These are phyloP conservation scores for Agrochola lota DNA, from an alignment of 2,888 invertebrate genomes.

Conservation along the genomic window DNA sequence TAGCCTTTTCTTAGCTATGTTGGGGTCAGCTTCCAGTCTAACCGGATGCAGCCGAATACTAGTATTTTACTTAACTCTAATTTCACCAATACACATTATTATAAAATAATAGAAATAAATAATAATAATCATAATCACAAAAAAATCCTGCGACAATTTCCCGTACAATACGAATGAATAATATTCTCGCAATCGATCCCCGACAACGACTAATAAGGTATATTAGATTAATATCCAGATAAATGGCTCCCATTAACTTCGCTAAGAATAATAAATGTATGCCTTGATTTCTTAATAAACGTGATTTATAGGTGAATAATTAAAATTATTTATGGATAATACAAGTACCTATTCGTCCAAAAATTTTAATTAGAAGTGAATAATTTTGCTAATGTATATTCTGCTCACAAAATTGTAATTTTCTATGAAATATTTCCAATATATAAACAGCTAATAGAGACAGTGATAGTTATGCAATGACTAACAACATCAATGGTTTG, in stretches of 20 bases:
- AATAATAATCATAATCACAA: constrained; percentile 14
- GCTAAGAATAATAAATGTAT: constrained; percentile 71
- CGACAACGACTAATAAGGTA: constrained; percentile 66
- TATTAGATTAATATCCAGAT: constrained; percentile 74
- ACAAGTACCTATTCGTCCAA: constrained; percentile 41
- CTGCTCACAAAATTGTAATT: constrained; percentile 23
- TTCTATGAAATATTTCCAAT: constrained; percentile 44
- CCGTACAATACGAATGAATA: constrained; percentile 32
- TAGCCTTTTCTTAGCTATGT: not conserved
- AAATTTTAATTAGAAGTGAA: constrained; percentile 46
- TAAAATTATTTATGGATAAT: constrained; percentile 66
- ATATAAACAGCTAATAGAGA: constrained; percentile 19
- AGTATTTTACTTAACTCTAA: not conserved
- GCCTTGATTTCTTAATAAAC: constrained; percentile 71
- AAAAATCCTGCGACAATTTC: constrained; percentile 1
- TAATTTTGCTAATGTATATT: constrained; percentile 33
- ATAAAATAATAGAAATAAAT: constrained; percentile 24
- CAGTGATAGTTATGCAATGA: constrained; percentile 27
- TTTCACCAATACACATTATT: not conserved
- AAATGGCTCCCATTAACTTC: constrained; percentile 73
- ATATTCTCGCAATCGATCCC: constrained; percentile 55
- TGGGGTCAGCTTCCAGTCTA: not conserved
- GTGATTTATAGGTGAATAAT: constrained; percentile 70
- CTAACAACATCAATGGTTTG: constrained; percentile 46
- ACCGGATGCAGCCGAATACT: not conserved